A percentile compares a stretch with the other conserved stretches of the same genome.
phyloP scores from a whole-genome alignment of 1,140 invertebrate species.

The Whitmania pigra region DNA sequence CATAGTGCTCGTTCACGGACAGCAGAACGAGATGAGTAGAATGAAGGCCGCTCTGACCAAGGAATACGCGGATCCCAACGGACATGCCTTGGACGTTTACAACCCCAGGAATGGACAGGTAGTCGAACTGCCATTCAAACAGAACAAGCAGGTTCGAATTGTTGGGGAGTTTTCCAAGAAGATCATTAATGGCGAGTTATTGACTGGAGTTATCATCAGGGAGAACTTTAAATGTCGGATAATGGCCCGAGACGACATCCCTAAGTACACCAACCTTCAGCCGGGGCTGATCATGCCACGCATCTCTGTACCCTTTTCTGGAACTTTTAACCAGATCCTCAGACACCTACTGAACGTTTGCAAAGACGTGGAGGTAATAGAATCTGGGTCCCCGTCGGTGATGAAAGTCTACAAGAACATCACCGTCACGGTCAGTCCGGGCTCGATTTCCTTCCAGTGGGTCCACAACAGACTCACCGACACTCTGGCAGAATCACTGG shows the following conservation, averaged over 20 bases:
- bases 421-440: slow-evolving; percentile 68
- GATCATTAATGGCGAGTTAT: slow-evolving; percentile 59
- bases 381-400: slow-evolving; percentile 42
- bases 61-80: slow-evolving; percentile 81
- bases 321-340: slow-evolving; percentile 62
- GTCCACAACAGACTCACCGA: slow-evolving; percentile 83
- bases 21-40: slow-evolving; percentile 95
- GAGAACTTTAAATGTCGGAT: slow-evolving; percentile 97
- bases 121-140: slow-evolving; percentile 82
- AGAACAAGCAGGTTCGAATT: slow-evolving; percentile 93
- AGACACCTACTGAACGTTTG: slow-evolving; percentile 70
- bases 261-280: slow-evolving; percentile 88
- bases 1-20: slow-evolving; percentile 92
- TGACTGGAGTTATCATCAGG: slow-evolving; percentile 89
- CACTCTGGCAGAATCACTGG: slow-evolving; percentile 90
- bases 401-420: slow-evolving; percentile 60
- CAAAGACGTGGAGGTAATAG: slow-evolving; percentile 61
- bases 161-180: slow-evolving; percentile 79
- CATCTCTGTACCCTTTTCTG: slow-evolving; percentile 72
- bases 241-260: slow-evolving; percentile 73
- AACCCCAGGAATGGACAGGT: slow-evolving; percentile 90
- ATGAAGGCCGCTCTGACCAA: slow-evolving; percentile 81
- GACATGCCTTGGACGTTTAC: slow-evolving; percentile 76
- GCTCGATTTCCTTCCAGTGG: slow-evolving; percentile 81
- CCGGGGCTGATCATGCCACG: slow-evolving; percentile 82